Percentiles rank a stretch among this genome's conserved stretches.
phyloP scores from a whole-genome alignment of 2,888 invertebrate genomes.

The Byasa hedistus region DNA sequence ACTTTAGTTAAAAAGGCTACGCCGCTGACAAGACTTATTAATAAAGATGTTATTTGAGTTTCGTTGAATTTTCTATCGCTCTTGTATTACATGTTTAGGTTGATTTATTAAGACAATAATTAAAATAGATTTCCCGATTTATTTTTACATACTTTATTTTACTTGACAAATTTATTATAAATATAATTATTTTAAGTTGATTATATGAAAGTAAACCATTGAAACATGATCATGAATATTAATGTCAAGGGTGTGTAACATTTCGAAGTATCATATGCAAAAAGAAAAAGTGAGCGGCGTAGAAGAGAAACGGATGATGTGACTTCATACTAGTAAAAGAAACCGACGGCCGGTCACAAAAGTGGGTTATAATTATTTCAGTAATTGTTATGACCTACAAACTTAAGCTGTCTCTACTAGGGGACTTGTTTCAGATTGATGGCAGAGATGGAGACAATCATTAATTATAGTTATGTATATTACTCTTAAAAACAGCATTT shows the following conservation, averaged over 20 bases:
- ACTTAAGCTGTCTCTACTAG: constrained; percentile 53
- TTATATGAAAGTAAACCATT: constrained; percentile 14
- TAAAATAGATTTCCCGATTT: no score
- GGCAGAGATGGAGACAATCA: no score
- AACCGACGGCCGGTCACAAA: constrained; percentile 72
- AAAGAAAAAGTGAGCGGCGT: constrained; percentile 2
- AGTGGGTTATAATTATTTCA: constrained; percentile 67
- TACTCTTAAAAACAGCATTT: no score
- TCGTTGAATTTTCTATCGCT: no score
- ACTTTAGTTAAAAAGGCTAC: no score
- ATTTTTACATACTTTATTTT: neutral
- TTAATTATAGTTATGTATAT: no score
- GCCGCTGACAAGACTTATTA: no score
- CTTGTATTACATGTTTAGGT: no score
- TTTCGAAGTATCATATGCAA: constrained; percentile 5
- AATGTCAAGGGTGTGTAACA: constrained; percentile 19
- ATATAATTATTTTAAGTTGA: neutral
- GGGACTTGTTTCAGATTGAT: constrained; percentile 34
- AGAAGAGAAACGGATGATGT: constrained; percentile 7
- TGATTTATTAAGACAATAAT: no score
- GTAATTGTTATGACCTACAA: constrained; percentile 68
- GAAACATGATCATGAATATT: constrained; percentile 14
- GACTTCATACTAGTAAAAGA: constrained; percentile 36
- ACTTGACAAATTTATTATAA: neutral
- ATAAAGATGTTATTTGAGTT: no score